A percentile compares a stretch with the other conserved stretches of the same genome.
Evolutionary conservation across 2,797 vertebrate genomes (phyloP).

Genomic region (Mycteria americana): DNA sequence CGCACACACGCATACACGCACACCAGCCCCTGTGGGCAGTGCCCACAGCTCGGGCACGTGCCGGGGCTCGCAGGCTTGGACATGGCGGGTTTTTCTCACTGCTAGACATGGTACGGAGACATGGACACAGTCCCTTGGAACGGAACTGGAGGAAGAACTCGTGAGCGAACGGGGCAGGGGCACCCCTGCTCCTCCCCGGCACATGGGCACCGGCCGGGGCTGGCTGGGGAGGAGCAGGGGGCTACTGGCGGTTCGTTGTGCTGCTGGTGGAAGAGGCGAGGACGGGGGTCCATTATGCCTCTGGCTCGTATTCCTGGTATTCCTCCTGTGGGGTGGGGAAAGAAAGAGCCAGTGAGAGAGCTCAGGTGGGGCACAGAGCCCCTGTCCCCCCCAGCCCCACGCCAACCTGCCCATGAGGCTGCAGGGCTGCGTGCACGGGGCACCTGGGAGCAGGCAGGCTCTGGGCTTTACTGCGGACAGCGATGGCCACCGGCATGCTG

Average conservation of each 20-base stretch:
- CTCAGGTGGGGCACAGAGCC: neutral
- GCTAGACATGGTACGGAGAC: conserved; percentile 88
- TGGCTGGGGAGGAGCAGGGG: conserved; percentile 31
- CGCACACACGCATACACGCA: conserved; percentile 79
- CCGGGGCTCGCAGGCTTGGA: neutral
- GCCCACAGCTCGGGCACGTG: neutral
- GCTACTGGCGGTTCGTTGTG: conserved; percentile 84
- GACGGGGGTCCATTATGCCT: conserved; percentile 86
- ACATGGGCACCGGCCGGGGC: neutral
- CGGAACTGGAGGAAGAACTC: conserved; percentile 74
- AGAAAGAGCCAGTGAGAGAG: neutral
- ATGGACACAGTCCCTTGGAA: conserved; percentile 73
- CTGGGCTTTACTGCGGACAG: neutral
- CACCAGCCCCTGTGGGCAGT: conserved; percentile 23
- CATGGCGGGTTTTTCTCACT: conserved; percentile 45
- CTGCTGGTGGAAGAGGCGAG: conserved; percentile 87
- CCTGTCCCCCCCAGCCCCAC: neutral
- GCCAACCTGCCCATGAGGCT: rapidly evolving
- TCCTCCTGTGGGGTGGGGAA: conserved; percentile 78
- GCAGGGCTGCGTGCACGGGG: rapidly evolving
- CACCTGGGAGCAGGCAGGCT: neutral
- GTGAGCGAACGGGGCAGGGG: conserved; percentile 57
- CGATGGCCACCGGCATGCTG: rapidly evolving
- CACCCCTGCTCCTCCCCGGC: conserved; percentile 31
- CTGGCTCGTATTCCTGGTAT: conserved; percentile 97